Evolutionary conservation across 2,113 vertebrate species (phyloP), one percentile per base, ranked within the genome.

Genomic region (Oriolus oriolus): DNA sequence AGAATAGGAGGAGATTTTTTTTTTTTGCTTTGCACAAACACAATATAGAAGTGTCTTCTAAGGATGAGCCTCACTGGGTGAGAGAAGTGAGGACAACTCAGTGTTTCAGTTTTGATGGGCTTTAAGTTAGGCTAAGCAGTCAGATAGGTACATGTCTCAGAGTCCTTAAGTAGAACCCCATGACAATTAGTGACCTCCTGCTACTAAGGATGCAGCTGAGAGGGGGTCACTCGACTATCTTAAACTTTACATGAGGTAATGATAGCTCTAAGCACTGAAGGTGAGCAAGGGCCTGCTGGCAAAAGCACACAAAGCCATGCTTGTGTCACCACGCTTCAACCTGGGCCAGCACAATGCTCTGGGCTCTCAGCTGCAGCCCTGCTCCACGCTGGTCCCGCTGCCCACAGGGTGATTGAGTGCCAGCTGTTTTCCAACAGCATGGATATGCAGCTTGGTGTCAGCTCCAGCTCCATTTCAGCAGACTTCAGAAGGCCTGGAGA

Each of bases 341-440:
- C 1, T n/a, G 50, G 23, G n/a, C 19, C 59, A 81, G 13, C 18
- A 30, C 0, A 0, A 54, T 28, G 52, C 19, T 50, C 44, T 64
- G 44, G 33, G 41, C 8, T 35, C 28, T 20, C 26, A 66, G 12
- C 28, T 20, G 22, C 47, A 87, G 44, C 23, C 54, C 35, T 39
- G 52, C 18, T 31, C 31, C 37, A 73, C 53, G 57, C 10, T 94
- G 15, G 10, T 7, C 37, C 18, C n/a, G 7, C 7, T 44, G 23
- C 27, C 17, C 44, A 44, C 5, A n/a, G n/a, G 26, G 2, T 47
- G 15, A 0, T 1, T 37, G 8, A 41, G 11, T 2, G 1, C 20
- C 47, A 53, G 10, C 9, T 75, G 47, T 35, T 33, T 33, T 47
- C 30, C 35, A 71, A 0, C 11, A 23, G 27, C 52, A 19, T 10